Evolutionary conservation across 2,797 vertebrate species (phyloP).

Genomic region (Phataginus tricuspis): DNA sequence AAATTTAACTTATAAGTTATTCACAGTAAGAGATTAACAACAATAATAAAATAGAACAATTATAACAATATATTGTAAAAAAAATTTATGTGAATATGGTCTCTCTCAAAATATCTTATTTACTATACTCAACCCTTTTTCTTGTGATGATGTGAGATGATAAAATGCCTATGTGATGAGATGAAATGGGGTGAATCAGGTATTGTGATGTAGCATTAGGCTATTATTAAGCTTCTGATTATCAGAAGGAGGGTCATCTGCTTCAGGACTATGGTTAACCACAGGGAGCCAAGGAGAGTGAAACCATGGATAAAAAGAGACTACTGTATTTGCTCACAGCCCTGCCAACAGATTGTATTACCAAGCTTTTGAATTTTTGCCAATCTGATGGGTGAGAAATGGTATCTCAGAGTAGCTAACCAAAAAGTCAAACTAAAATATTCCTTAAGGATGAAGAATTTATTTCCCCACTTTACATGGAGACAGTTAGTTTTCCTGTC

Average conservation of each 20-base stretch:
- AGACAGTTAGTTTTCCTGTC: neutral
- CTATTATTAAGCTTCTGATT: neutral
- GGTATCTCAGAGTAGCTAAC: neutral
- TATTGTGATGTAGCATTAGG: neutral
- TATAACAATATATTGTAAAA: neutral
- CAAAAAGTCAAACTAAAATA: neutral
- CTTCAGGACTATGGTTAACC: neutral
- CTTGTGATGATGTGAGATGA: too few relatives aligned
- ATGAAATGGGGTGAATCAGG: neutral
- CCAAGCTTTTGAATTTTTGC: slow-evolving; percentile 21
- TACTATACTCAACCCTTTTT: too few relatives aligned
- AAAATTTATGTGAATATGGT: neutral
- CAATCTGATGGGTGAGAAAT: neutral
- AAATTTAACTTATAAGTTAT: too few relatives aligned
- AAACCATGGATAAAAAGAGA: neutral
- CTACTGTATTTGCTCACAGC: neutral
- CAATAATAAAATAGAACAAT: neutral
- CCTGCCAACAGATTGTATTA: neutral
- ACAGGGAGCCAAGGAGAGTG: neutral
- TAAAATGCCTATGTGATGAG: neutral
- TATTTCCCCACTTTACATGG: neutral
- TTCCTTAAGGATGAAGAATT: neutral
- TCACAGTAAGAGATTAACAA: neutral
- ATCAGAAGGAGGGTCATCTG: too few relatives aligned
- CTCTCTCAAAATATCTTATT: too few relatives aligned